These are phyloP conservation scores for Megastigmus dorsalis DNA, from an alignment of 2,888 invertebrate genomes.

Conservation along the genomic window DNA sequence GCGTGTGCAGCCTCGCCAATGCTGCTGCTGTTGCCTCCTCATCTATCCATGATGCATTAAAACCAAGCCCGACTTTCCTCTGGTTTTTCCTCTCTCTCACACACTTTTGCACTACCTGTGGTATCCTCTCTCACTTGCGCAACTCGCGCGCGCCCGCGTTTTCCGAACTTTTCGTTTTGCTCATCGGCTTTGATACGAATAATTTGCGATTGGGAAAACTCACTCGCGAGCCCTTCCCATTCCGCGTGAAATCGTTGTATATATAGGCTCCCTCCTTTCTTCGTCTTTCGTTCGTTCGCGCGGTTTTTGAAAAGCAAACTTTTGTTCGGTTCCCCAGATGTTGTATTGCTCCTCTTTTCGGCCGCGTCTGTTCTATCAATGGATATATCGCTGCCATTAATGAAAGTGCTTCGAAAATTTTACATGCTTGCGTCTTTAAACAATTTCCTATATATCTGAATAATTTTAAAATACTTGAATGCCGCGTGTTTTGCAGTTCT, in stretches of 20 bases:
- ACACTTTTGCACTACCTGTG: background rate
- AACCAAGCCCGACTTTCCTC: background rate
- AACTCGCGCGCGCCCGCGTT: background rate
- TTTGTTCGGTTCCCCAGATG: background rate
- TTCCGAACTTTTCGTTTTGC: conserved; percentile 7
- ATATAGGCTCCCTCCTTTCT: no score
- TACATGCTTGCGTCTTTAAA: no score
- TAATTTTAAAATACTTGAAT: no score
- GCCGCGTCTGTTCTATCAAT: background rate
- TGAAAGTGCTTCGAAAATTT: background rate
- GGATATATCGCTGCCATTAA: background rate
- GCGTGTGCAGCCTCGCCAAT: background rate
- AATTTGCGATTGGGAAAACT: conserved; percentile 34
- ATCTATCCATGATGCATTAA: conserved; percentile 6
- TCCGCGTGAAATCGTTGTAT: no score
- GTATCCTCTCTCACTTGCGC: background rate
- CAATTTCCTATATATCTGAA: no score
- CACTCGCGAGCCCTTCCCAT: background rate
- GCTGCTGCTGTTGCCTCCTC: no score
- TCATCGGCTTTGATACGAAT: conserved; percentile 34
- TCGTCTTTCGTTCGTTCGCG: background rate
- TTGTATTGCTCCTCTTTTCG: background rate
- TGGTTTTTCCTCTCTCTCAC: background rate
- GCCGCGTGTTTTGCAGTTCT: no score
- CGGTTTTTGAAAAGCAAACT: background rate